Evolutionary conservation across 2,113 vertebrate species (phyloP).

Genomic region (Stomatorhinus ivindoensis): DNA sequence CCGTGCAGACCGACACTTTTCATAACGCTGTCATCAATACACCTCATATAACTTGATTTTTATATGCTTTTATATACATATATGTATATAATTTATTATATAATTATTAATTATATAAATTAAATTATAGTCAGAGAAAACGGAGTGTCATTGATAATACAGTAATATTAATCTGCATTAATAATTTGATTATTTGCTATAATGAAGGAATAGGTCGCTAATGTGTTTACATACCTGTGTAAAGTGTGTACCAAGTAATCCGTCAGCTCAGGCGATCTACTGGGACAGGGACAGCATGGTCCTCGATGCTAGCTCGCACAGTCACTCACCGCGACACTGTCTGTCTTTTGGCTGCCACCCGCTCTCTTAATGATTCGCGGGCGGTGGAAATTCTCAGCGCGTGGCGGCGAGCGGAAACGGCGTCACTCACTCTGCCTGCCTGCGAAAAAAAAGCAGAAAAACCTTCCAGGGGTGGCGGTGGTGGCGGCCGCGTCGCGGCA

Average conservation of each 20-base stretch:
- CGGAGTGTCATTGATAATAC: background rate
- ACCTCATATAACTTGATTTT: background rate
- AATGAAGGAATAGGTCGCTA: background rate
- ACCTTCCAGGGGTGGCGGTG: conserved; percentile 60
- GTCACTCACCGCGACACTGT: conserved; percentile 33
- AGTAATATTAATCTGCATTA: background rate
- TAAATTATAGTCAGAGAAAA: background rate
- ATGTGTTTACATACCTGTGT: conserved; percentile 60
- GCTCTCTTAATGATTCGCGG: conserved; percentile 53
- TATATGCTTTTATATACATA: background rate
- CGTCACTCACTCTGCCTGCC: conserved; percentile 61
- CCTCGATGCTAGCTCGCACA: conserved; percentile 30
- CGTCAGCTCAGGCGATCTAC: conserved; percentile 64
- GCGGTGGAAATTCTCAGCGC: conserved; percentile 67
- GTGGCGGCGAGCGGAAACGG: conserved; percentile 71
- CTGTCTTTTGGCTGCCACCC: conserved; percentile 11
- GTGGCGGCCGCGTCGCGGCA: conserved; percentile 34
- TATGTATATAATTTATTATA: background rate
- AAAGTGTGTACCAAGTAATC: conserved; percentile 67
- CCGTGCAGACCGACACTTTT: background rate
- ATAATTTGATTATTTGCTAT: background rate
- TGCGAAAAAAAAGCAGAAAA: conserved; percentile 7
- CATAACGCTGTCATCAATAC: background rate
- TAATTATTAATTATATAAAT: background rate
- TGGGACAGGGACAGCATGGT: conserved; percentile 59